Conservation (phyloP, 2,888 invertebrate species). For the Campoplex capitator region DNA sequence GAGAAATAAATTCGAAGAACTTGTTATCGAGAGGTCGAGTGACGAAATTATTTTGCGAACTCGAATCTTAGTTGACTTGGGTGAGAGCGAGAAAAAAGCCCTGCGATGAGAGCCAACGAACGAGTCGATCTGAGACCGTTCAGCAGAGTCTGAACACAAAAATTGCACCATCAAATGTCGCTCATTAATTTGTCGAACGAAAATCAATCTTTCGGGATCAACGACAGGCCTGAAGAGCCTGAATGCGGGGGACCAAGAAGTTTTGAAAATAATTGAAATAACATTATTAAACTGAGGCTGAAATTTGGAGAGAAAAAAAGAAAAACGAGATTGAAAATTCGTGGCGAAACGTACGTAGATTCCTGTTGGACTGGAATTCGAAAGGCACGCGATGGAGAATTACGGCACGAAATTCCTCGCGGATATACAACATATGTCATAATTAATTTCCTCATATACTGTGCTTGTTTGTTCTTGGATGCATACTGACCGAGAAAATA, state of each 20-base stretch:
- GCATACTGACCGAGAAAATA: conserved; percentile 22
- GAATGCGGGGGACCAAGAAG: neutral
- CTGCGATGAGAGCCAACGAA: neutral
- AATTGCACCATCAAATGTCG: conserved; percentile 2
- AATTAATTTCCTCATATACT: conserved; percentile 19
- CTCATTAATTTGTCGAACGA: conserved; percentile 24
- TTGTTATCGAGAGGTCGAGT: neutral
- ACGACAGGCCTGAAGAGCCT: neutral
- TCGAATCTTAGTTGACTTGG: neutral
- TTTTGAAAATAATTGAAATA: neutral
- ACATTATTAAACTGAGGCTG: neutral
- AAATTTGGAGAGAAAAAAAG: neutral
- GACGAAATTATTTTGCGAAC: neutral
- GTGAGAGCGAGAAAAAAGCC: neutral
- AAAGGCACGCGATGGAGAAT: conserved; percentile 2
- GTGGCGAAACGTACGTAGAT: neutral
- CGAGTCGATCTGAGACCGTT: neutral
- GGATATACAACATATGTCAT: conserved; percentile 6
- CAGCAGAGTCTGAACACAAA: neutral
- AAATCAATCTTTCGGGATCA: conserved; percentile 55
- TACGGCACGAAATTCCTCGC: neutral
- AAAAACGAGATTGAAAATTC: neutral
- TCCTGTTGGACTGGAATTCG: neutral
- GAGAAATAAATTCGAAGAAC: neutral
- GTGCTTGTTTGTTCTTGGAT: conserved; percentile 37